Evolutionary conservation across 2,113 vertebrate species (phyloP).

Genomic region (Arothron firmamentum): DNA sequence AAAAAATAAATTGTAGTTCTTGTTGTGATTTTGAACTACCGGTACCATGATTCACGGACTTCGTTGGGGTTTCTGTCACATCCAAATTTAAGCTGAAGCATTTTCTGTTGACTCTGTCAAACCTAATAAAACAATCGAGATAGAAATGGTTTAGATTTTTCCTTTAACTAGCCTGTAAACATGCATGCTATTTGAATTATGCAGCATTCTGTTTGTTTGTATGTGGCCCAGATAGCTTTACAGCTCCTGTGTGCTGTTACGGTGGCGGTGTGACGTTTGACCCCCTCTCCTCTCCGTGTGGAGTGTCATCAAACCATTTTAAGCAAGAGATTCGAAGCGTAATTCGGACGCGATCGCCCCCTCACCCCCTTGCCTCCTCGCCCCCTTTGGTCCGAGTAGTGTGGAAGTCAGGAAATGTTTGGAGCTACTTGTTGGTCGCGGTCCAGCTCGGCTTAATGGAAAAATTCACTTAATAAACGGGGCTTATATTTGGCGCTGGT

Average conservation of each 20-base stretch:
- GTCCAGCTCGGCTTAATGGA: slow-evolving; percentile 53
- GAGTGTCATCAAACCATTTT: slow-evolving; percentile 56
- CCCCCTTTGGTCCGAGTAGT: slow-evolving; percentile 23
- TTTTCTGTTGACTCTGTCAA: background rate
- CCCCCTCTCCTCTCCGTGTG: slow-evolving; percentile 3
- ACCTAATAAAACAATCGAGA: background rate
- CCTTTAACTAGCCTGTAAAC: background rate
- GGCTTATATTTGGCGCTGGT: slow-evolving; percentile 31
- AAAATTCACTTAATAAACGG: slow-evolving; percentile 43
- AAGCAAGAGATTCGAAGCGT: slow-evolving; percentile 48
- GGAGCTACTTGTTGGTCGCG: slow-evolving; percentile 46
- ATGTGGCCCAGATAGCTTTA: background rate
- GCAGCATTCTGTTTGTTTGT: background rate
- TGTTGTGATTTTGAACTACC: background rate
- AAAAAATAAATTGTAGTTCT: background rate
- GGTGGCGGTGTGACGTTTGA: background rate
- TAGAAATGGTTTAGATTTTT: background rate
- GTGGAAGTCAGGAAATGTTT: slow-evolving; percentile 48
- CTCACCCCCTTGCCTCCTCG: too few species aligned
- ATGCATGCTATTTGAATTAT: background rate
- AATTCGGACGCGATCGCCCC: slow-evolving; percentile 49
- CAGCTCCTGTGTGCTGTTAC: background rate
- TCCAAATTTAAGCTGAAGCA: too few species aligned
- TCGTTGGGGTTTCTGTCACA: too few species aligned
- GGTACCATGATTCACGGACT: too few species aligned